These are phyloP conservation scores for Trichogramma pretiosum DNA, from an alignment of 1,140 invertebrate genomes.

Conservation along the genomic window DNA sequence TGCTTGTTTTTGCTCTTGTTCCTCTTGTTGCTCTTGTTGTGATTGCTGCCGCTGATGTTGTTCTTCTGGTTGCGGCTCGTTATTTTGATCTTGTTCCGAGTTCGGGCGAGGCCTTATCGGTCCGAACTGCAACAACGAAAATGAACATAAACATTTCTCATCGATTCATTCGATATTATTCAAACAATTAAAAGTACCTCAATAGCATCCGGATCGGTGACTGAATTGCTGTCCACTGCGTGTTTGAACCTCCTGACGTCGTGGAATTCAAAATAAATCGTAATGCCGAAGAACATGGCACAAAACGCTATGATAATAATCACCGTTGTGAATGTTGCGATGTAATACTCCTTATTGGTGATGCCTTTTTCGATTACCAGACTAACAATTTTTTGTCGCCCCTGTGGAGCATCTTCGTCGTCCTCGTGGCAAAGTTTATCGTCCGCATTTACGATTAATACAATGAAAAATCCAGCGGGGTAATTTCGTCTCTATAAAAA, in stretches of 20 bases:
- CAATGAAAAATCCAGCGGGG: slow-evolving; percentile 68
- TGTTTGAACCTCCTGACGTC: no score
- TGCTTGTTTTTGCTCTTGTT: no score
- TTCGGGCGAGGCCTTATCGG: no score
- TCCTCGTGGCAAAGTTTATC: slow-evolving; percentile 59
- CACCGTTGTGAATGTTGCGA: slow-evolving; percentile 51
- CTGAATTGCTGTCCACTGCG: no score
- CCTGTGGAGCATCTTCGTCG: slow-evolving; percentile 17
- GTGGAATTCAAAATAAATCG: no score
- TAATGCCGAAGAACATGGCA: slow-evolving; percentile 43
- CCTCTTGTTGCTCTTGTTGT: no score
- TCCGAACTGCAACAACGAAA: neutral
- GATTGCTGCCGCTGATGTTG: no score
- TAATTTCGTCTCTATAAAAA: slow-evolving; percentile 36
- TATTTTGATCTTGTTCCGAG: no score
- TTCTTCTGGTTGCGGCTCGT: no score
- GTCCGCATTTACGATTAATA: slow-evolving; percentile 69
- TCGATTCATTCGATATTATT: neutral
- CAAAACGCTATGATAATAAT: slow-evolving; percentile 54
- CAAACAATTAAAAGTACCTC: slow-evolving; percentile 40
- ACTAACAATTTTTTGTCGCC: slow-evolving; percentile 49
- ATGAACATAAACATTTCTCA: neutral
- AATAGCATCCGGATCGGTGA: slow-evolving; percentile 42
- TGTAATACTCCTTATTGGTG: slow-evolving; percentile 51
- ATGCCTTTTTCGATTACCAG: slow-evolving; percentile 52